Evolutionary conservation across 2,888 invertebrate species (phyloP), one percentile per base, ranked within the genome.

Genomic region (Geotrupes spiniger): DNA sequence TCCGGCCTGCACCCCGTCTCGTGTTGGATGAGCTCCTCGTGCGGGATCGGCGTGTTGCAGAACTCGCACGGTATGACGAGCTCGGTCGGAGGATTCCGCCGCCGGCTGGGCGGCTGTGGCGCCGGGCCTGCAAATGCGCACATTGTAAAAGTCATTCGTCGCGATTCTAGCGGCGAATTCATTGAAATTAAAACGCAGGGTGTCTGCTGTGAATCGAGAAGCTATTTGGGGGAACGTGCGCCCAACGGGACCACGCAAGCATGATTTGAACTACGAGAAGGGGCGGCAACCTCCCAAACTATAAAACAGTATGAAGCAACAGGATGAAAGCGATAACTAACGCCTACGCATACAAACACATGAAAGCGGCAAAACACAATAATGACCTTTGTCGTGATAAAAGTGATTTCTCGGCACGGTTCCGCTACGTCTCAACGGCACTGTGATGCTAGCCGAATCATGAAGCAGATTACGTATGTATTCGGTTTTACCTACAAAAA

Each of bases 51-150:
- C 25, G 73, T 73, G 38, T 73, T 64, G 62, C 80, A 80, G 61
- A 79, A 79, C 64, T 80, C 80, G 62, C 80, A 80, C 0, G 80
- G 80, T 26, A 78, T 73, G 21, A 65, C 59, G 28, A 73, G 53
- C 53, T 71, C 71, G 4, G 79, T 77, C 0, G 80, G 74, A 38
- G 78, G 79, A 50, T 81, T 79, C 1, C 77, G 49, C 71, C 44
- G 68, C 68, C 21, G 72, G 66, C 16, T 75, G 51, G 51, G 59
- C 67, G 78, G 78, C 53, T 76, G 65, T 65, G 76, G 42, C 52
- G 63, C 62, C 61, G 21, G 21, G 44, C 44, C 47, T 44, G 25
- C 6, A 21, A 21, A 21, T 6, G 6, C 21, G 6, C 21, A 21
- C 3, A 21, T 4, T 21, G 21, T 21, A 3, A 4, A 3, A 21